Conservation (phyloP, 2,113 vertebrate species). For the Notarius quadriscutis region DNA sequence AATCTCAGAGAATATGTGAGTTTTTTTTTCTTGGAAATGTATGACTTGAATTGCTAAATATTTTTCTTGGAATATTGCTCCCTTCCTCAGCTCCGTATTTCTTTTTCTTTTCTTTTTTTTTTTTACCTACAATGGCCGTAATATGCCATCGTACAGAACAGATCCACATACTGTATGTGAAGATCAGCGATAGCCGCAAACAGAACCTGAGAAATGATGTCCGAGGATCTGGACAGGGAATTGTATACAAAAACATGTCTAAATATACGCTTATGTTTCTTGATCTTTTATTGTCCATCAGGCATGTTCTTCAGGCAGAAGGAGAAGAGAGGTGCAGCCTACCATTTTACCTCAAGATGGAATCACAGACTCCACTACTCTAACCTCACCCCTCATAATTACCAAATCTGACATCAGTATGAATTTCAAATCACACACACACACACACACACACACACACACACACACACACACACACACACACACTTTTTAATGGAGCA, state of each 20-base stretch:
- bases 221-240: too few relatives aligned
- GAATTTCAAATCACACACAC: neutral
- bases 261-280: neutral
- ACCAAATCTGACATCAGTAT: slow-evolving; percentile 58
- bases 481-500: neutral
- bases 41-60: too few relatives aligned
- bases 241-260: neutral
- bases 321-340: slow-evolving; percentile 52
- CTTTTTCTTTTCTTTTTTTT: too few relatives aligned
- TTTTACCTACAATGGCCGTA: too few relatives aligned
- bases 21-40: too few relatives aligned
- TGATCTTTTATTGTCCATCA: neutral
- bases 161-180: neutral
- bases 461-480: neutral
- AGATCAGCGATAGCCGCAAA: neutral
- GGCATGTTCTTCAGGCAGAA: slow-evolving; percentile 48
- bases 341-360: slow-evolving; percentile 3
- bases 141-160: neutral
- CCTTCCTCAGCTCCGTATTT: too few relatives aligned
- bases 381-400: slow-evolving; percentile 67
- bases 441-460: neutral
- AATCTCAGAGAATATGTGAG: too few relatives aligned
- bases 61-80: too few relatives aligned
- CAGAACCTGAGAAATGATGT: neutral
- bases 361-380: slow-evolving; percentile 55